A percentile compares a stretch with the other conserved stretches of the same genome.
Conservation (phyloP, 2,888 invertebrate species). For the Melanophora roralis region DNA sequence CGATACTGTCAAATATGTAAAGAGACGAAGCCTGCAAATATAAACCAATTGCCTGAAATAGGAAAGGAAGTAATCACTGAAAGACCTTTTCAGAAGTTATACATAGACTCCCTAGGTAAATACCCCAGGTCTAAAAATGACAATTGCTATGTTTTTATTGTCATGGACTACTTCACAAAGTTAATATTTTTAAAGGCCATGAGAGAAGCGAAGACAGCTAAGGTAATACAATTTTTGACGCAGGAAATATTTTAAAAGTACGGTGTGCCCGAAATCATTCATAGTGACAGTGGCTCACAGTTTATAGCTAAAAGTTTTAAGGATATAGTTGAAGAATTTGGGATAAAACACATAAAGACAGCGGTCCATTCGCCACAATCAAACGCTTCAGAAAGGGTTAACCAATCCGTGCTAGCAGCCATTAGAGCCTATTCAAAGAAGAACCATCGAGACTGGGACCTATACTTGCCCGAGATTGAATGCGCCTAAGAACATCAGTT, state of each 20-base stretch:
- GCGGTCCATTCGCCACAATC: neutral
- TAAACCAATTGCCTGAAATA: neutral
- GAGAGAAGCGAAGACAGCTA: neutral
- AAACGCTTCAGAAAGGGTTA: neutral
- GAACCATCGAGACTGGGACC: too few species aligned
- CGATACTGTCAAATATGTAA: neutral
- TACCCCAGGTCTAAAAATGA: neutral
- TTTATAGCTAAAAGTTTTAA: too few species aligned
- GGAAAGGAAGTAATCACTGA: neutral
- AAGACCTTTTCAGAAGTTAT: constrained; percentile 6
- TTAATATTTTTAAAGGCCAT: neutral
- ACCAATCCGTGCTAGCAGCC: neutral
- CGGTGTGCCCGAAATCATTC: too few species aligned
- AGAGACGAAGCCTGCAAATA: neutral
- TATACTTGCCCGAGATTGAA: too few species aligned
- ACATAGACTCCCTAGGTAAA: constrained; percentile 6
- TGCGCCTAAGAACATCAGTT: too few species aligned
- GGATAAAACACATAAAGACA: neutral
- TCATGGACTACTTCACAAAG: neutral
- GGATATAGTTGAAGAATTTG: too few species aligned
- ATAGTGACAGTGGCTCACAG: too few species aligned
- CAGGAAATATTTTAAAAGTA: too few species aligned
- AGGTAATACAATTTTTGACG: neutral
- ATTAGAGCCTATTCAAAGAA: neutral
- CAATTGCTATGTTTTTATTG: neutral